These are phyloP conservation scores for Pachyramphus minor DNA, from an alignment of 2,113 vertebrate species.

Conservation along the genomic window DNA sequence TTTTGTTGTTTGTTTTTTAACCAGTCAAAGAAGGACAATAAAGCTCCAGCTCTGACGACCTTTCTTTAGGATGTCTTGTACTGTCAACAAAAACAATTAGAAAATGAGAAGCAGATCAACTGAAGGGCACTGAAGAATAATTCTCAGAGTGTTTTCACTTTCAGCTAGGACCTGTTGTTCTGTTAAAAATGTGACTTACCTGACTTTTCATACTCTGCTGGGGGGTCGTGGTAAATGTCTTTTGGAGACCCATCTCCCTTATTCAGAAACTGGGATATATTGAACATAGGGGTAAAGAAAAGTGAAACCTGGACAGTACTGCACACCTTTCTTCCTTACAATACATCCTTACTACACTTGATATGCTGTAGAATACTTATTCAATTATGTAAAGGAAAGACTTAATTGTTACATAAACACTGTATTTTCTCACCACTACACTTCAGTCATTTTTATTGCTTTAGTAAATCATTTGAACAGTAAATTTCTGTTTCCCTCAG, in stretches of 20 bases:
- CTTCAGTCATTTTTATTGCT: not conserved
- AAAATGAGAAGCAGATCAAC: conserved; percentile 11
- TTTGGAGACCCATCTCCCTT: not conserved
- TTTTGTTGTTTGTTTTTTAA: not conserved
- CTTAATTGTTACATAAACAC: not conserved
- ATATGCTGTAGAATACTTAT: not conserved
- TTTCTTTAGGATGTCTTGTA: not conserved
- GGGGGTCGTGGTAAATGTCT: not conserved
- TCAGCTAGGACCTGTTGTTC: not conserved
- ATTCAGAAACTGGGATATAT: not conserved
- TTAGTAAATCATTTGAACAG: not conserved
- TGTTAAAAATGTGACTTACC: not conserved
- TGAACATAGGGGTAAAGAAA: not conserved
- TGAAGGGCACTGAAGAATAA: not conserved
- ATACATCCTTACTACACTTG: not conserved
- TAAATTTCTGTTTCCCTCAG: conserved; percentile 63
- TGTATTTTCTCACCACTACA: not conserved
- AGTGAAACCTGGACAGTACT: not conserved
- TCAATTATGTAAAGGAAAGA: not conserved
- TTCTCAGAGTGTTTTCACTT: not conserved
- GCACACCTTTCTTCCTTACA: not conserved
- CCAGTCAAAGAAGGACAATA: not conserved
- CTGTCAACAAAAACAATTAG: not conserved
- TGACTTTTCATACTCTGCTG: not conserved
- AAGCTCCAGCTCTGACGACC: not conserved